Percentiles rank a stretch among this genome's conserved stretches.
Evolutionary conservation across 30 jellyfish, hydroid and myxozoan species (phyloP).

Genomic region (Aurelia aurita complex sp. Pacific): DNA sequence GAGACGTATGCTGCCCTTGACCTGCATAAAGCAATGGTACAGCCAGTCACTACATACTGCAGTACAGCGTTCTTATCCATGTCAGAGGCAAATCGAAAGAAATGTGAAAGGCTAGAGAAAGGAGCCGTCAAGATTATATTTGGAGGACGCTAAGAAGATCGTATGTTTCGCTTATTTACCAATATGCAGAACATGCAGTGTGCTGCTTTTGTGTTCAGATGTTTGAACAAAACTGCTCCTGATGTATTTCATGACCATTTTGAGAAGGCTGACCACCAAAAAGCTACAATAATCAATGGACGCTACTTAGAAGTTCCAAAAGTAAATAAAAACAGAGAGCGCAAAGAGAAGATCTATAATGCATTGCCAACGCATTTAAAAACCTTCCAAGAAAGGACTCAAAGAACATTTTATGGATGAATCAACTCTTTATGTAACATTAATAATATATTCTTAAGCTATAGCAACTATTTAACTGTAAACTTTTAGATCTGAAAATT

Average conservation of each 20-base stretch:
- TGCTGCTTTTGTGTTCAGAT: slow-evolving; percentile 67
- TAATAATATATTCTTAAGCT: neutral
- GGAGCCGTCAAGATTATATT: slow-evolving; percentile 32
- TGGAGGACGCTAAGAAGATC: neutral
- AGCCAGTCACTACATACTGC: slow-evolving; percentile 37
- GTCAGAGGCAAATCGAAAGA: slow-evolving; percentile 40
- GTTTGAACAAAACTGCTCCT: slow-evolving; percentile 58
- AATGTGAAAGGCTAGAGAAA: neutral
- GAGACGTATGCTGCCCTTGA: slow-evolving; percentile 75
- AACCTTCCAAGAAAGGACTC: slow-evolving; percentile 51
- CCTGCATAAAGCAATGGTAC: slow-evolving; percentile 62
- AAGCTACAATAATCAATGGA: slow-evolving; percentile 41
- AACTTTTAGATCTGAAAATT: neutral
- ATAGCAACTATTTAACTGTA: too few relatives aligned
- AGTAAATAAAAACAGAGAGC: slow-evolving; percentile 52
- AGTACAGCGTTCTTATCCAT: slow-evolving; percentile 30
- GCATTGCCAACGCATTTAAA: slow-evolving; percentile 55
- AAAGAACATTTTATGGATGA: slow-evolving; percentile 55
- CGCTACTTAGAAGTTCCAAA: slow-evolving; percentile 34
- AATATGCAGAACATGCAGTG: slow-evolving; percentile 12
- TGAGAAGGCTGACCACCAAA: slow-evolving; percentile 51
- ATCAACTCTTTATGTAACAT: neutral
- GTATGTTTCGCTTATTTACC: neutral
- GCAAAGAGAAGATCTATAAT: slow-evolving; percentile 35
- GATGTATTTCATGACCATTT: slow-evolving; percentile 46